Evolutionary conservation across 2,113 vertebrate species (phyloP), one percentile per base, ranked within the genome.

Genomic region (Microcebus jonahi): DNA sequence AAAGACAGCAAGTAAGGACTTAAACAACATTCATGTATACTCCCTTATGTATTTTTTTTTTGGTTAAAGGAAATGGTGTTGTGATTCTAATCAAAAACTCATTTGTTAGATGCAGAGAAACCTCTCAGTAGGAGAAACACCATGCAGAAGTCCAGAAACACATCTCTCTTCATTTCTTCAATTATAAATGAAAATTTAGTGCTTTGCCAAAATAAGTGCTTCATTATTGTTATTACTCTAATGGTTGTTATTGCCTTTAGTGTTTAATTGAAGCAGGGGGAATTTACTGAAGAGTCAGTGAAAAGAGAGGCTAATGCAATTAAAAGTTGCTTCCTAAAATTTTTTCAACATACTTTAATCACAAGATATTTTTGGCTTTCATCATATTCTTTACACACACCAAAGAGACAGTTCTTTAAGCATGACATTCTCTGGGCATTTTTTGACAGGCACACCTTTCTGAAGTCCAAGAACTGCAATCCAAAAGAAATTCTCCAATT

Each of bases 401-500:
- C 18, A 36, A 53, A 31, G 25, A 83, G 63, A 70, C 5, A 15
- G 0, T 76, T 95, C 42, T 76, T 61, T 50, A 45, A 85, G 20
- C 14, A 9, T 8, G 31, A 2, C 10, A 27, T 53, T 86, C 84
- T 76, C 88, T 80, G 88, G 88, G 14, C 9, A 91, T 93, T 96
- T 92, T 42, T 83, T 42, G 9, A 36, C 89, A 98, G 96, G 77
- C 11, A 2, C 82, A 92, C 23, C 97, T 98, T 39, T 98, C 97
- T 61, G 95, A 96, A 88, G 90, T 98, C 55, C 97, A 98, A 65
- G 94, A 95, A 39, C 45, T 91, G 13, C 88, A 97, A 53, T 81
- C 83, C n/a, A 88, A 92, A 96, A 93, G 20, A 59, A 93, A 73
- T 39, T 95, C 89, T 92, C 88, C 31, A 12, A 25, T 96, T 29